Base-by-base conservation (phyloP, 2,113 vertebrate species). In the Cepphus grylle region DNA sequence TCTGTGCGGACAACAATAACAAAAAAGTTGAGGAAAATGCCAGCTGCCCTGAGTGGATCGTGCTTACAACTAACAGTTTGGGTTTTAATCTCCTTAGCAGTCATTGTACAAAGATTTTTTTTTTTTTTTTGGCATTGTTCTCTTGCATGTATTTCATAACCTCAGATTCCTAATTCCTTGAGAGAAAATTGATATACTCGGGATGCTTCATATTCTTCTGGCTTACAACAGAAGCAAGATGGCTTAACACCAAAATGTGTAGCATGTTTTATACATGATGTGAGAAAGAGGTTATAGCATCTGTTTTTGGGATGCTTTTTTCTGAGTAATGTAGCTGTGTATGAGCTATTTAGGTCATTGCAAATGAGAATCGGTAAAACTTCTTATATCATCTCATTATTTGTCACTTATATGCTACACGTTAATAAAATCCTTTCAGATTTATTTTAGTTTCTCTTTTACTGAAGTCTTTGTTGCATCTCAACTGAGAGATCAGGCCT, bases 11-110 rank as follows among this genome's bases (percentile, higher is more conserved):
- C 74, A 62, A 52, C 73, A 80, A 47, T 88, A 91, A 95, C 78
- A 87, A 69, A 70, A 72, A 97, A 96, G 89, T 97, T 96, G 56
- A 63, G 80, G n/a, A 59, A 89, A 95, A 96, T 78, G n/a, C 77
- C 50, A 65, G 77, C 83, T 94, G 76, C 92, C 89, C 50, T 23
- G 72, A 50, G 80, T n/a, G 42, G 77, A 47, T 84, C 69, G 32
- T 70, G 80, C 45, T 38, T 50, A 23, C 58, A 34, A 40, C 43
- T 19, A 69, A 7, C 59, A 84, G 45, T 72, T 82, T 27, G 70
- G 40, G 1, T 27, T 32, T 85, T 85, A 65, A 91, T 94, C 36
- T 91, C 53, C 34, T 59, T 70, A 63, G 74, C 36, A 65, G 74
- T 88, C 66, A 9, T 21, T 83, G 38, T 56, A 67, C 49, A 66